Base-by-base conservation (phyloP, 2,797 vertebrate species). In the Peromyscus eremicus region DNA sequence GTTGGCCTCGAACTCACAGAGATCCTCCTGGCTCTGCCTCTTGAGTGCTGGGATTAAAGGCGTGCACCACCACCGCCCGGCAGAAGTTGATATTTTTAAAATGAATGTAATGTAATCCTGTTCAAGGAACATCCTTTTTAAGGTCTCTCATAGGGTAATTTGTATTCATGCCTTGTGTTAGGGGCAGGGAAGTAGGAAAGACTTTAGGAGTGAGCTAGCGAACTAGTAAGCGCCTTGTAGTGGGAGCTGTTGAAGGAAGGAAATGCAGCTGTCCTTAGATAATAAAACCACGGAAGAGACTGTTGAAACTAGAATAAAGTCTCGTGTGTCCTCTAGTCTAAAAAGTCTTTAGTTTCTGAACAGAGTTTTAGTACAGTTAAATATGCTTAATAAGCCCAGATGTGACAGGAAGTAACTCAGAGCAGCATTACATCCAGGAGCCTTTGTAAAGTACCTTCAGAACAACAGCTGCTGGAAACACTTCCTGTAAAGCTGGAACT, bases 301-400 rank as follows among this genome's bases (percentile, higher is more conserved):
- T 12, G 25, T 92, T 96, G 40, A 93, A 91, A 89, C 23, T 37
- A 34, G 40, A 86, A 85, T 62, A 64, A 89, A 77, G 49, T 83
- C 34, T 37, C 93, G 0, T n/a, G 1, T 92, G n/a, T 89, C 46
- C 87, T 96, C 21, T 94, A 10, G 1, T 90, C 29, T 92, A 49
- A 62, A 34, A 89, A 89, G n/a, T 89, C 32, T 89, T 92, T 25
- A 60, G 23, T 90, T 85, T 66, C 34, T 95, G 40, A 77, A 55
- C 79, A 92, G 37, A 75, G 10, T 60, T 94, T 93, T 95, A 76
- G 52, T 75, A n/a, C 75, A 96, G 89, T 85, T 90, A 92, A 87
- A 85, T 85, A 57, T 85, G 80, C n/a, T 92, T 93, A 96, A 32
- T 23, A 70, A 57, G 12, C 79, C 46, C 75, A 95, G 80, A 87